Conservation (phyloP, 2,113 vertebrate species). For the Neotragus moschatus region DNA sequence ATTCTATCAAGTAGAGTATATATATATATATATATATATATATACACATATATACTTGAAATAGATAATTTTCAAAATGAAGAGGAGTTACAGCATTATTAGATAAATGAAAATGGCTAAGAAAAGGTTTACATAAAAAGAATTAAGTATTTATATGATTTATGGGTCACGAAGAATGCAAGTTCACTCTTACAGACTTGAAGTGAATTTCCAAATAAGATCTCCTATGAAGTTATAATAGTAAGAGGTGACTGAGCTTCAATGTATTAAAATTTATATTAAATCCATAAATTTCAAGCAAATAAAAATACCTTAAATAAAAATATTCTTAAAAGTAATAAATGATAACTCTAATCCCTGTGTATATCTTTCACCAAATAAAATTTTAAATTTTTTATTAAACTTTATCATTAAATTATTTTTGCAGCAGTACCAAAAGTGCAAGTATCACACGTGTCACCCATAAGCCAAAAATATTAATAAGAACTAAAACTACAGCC, state of each 20-base stretch:
- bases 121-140: conserved; percentile 15
- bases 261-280: conserved; percentile 38
- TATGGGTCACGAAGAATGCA: background rate
- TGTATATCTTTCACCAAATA: background rate
- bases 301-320: conserved; percentile 12
- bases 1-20: background rate
- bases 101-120: background rate
- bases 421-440: background rate
- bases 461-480: conserved; percentile 30
- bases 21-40: background rate
- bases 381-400: background rate
- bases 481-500: conserved; percentile 12
- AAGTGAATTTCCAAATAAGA: background rate
- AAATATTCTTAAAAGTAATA: conserved; percentile 45
- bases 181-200: background rate
- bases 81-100: background rate
- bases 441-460: background rate
- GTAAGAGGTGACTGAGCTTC: background rate
- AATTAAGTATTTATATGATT: background rate
- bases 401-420: conserved; percentile 30
- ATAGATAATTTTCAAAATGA: conserved; percentile 21
- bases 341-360: background rate
- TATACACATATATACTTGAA: background rate
- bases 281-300: conserved; percentile 22
- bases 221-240: conserved; percentile 20